Conservation (phyloP, 30 jellyfish, hydroid and myxozoan genomes). For the Turritopsis rubra region DNA sequence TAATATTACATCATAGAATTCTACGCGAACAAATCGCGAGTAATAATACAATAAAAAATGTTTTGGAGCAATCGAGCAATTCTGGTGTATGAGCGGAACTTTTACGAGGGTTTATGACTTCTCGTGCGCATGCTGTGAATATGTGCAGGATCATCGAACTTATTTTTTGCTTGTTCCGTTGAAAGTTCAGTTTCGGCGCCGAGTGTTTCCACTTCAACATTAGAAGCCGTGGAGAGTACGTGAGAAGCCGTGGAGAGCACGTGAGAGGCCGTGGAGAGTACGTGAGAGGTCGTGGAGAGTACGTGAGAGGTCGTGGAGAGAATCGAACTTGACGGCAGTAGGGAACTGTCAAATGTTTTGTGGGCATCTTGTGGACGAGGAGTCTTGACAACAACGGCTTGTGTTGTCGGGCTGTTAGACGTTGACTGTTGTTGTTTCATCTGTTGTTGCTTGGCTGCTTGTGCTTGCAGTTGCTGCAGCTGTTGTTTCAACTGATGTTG, state of each 20-base stretch:
- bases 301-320: neutral
- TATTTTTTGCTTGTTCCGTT: neutral
- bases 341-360: neutral
- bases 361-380: neutral
- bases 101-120: constrained; percentile 14
- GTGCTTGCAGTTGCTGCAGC: constrained; percentile 22
- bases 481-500: constrained; percentile 20
- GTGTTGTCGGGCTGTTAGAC: neutral
- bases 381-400: neutral
- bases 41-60: too few species aligned
- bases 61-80: too few species aligned
- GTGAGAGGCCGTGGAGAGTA: neutral
- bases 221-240: neutral
- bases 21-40: too few species aligned
- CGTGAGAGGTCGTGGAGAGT: neutral
- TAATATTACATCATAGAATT: neutral
- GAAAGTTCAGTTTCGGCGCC: constrained; percentile 13
- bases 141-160: neutral
- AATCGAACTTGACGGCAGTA: neutral
- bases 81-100: neutral
- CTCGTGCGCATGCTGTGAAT: constrained; percentile 7
- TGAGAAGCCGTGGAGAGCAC: neutral
- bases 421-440: neutral
- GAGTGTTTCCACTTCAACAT: constrained; percentile 8
- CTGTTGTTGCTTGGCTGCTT: constrained; percentile 11